Conservation (phyloP, 2,888 invertebrate genomes). For the Lottia gigantea region DNA sequence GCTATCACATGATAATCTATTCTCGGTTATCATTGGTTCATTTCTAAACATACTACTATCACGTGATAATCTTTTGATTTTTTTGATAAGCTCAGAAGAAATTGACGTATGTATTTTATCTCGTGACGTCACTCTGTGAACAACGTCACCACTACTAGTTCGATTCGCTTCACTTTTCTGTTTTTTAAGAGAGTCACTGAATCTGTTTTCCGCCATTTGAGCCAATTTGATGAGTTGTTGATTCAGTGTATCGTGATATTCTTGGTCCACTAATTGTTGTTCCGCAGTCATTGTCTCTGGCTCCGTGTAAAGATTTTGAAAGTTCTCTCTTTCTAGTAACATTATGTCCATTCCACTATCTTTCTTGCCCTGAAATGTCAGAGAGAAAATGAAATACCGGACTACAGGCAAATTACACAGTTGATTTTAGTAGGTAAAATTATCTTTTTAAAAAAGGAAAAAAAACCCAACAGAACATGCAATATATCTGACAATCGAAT, state of each 20-base stretch:
- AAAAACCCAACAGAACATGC: too few species aligned
- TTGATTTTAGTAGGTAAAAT: too few species aligned
- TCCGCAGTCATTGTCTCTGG: background rate
- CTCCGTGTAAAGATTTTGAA: background rate
- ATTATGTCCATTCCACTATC: conserved; percentile 5
- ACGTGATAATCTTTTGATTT: background rate
- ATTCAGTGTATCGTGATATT: background rate
- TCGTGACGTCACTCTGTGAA: background rate
- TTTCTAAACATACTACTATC: background rate
- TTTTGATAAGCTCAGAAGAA: background rate
- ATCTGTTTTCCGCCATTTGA: background rate
- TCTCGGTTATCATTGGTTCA: background rate
- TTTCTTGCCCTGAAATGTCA: background rate
- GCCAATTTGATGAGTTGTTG: background rate
- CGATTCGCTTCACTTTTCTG: background rate
- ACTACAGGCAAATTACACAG: too few species aligned
- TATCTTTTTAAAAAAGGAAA: too few species aligned
- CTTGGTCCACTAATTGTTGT: conserved; percentile 7
- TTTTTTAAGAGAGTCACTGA: background rate
- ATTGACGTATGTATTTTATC: background rate
- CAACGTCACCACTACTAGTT: background rate
- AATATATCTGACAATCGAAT: too few species aligned
- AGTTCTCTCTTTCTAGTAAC: conserved; percentile 3
- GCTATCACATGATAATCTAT: background rate
- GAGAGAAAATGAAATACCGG: too few species aligned